Evolutionary conservation across 2,113 vertebrate species (phyloP).

Genomic region (Petroica traversi): DNA sequence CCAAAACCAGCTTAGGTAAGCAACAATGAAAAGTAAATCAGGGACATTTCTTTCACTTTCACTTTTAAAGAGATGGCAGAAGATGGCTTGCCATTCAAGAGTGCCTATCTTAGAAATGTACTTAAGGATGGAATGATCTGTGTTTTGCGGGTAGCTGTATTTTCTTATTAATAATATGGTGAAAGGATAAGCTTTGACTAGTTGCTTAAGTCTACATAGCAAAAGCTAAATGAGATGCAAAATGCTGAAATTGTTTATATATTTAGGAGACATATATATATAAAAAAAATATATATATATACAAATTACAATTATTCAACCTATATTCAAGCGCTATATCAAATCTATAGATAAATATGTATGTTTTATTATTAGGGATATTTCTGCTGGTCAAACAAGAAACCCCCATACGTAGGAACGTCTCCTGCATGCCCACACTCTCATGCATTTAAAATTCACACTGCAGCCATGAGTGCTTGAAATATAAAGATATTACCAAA

Average conservation of each 20-base stretch:
- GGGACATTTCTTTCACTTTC: neutral
- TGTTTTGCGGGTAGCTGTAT: neutral
- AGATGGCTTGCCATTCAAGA: neutral
- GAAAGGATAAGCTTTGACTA: neutral
- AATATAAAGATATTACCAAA: neutral
- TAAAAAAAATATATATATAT: neutral
- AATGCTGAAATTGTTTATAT: neutral
- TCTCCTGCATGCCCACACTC: neutral
- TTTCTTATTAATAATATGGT: neutral
- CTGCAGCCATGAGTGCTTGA: neutral
- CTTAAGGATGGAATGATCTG: neutral
- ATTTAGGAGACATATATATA: neutral
- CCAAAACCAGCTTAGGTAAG: neutral
- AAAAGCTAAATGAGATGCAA: neutral
- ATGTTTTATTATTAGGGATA: neutral
- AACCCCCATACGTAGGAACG: accelerated
- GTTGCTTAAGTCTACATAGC: neutral
- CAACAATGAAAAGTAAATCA: neutral
- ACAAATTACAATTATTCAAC: no score
- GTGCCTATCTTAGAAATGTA: neutral
- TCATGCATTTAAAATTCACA: neutral
- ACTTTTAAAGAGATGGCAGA: neutral
- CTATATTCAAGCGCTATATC: neutral
- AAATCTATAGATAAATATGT: neutral
- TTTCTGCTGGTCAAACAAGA: neutral